phyloP scores from a whole-genome alignment of 2,888 invertebrate species.

The Drosophila kanekoi region DNA sequence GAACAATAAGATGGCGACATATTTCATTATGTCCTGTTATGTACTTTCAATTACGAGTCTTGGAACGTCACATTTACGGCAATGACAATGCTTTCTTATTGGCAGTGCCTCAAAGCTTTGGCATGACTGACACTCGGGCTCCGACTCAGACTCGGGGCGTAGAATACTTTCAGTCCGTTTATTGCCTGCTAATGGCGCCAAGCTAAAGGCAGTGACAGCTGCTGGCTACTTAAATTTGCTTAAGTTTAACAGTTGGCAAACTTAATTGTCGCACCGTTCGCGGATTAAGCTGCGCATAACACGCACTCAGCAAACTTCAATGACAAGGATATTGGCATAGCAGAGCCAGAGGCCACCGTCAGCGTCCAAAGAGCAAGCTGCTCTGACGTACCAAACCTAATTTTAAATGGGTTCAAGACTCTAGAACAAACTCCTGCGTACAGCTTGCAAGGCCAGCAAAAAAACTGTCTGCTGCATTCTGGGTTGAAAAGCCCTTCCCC shows the following conservation, averaged over 20 bases:
- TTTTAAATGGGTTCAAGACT: constrained; percentile 42
- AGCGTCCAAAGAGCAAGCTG: constrained; percentile 9
- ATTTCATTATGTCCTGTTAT: constrained; percentile 20
- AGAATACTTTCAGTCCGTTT: constrained; percentile 10
- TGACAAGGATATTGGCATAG: constrained; percentile 8
- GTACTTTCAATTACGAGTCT: constrained; percentile 44
- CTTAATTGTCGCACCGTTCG: constrained; percentile 45
- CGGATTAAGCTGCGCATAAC: constrained; percentile 45
- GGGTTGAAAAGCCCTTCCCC: constrained; percentile 4
- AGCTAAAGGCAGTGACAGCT: constrained; percentile 9
- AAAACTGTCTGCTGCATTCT: constrained; percentile 56
- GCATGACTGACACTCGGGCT: constrained; percentile 20
- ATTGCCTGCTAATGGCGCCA: constrained; percentile 13
- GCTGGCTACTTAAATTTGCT: constrained; percentile 23
- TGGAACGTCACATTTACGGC: constrained; percentile 34
- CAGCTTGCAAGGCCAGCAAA: constrained; percentile 66
- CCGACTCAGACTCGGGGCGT: background rate
- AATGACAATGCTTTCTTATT: constrained; percentile 29
- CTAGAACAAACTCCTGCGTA: constrained; percentile 8
- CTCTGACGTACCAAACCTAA: constrained; percentile 33
- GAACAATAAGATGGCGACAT: constrained; percentile 27
- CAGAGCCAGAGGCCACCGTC: background rate
- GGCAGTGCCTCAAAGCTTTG: constrained; percentile 40
- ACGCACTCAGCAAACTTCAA: constrained; percentile 60
- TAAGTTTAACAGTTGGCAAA: constrained; percentile 24